Evolutionary conservation across 1,140 invertebrate genomes (phyloP).

Genomic region (Olivierus martensii): DNA sequence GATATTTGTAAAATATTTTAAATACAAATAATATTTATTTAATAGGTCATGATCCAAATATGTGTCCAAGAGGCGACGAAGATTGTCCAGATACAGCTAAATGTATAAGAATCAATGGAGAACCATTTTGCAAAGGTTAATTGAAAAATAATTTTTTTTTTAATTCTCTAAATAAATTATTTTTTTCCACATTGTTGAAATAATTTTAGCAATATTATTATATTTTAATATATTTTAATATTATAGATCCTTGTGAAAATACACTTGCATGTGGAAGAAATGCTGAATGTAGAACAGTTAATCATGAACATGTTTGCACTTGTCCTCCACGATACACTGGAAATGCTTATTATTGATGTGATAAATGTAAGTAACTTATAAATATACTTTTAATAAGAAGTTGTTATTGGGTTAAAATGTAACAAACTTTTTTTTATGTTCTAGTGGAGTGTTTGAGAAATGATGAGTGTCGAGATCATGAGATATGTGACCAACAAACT

Average conservation of each 20-base stretch:
- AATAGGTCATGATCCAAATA: slow-evolving; percentile 22
- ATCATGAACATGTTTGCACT: slow-evolving; percentile 27
- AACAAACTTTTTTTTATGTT: slow-evolving; percentile 16
- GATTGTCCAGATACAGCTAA: slow-evolving; percentile 56
- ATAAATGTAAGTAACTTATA: slow-evolving; percentile 8
- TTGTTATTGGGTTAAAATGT: neutral
- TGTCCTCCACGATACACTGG: slow-evolving; percentile 28
- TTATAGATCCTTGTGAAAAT: slow-evolving; percentile 58
- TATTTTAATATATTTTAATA: too few relatives aligned
- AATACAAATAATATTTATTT: neutral
- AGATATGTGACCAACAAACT: slow-evolving; percentile 41
- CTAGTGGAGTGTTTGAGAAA: slow-evolving; percentile 61
- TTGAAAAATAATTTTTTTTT: too few relatives aligned
- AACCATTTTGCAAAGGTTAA: slow-evolving; percentile 34
- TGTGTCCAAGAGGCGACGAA: slow-evolving; percentile 47
- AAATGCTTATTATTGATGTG: slow-evolving; percentile 21
- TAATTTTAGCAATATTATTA: too few relatives aligned
- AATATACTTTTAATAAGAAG: neutral
- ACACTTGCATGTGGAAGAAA: slow-evolving; percentile 59
- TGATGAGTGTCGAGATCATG: slow-evolving; percentile 56
- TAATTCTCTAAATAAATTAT: too few relatives aligned
- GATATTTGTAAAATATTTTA: neutral
- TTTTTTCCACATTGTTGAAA: too few relatives aligned
- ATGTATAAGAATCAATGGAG: slow-evolving; percentile 35
- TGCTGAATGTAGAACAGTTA: slow-evolving; percentile 54